These are phyloP conservation scores for Hypolimnas misippus DNA, from an alignment of 2,888 invertebrate species.

Conservation along the genomic window DNA sequence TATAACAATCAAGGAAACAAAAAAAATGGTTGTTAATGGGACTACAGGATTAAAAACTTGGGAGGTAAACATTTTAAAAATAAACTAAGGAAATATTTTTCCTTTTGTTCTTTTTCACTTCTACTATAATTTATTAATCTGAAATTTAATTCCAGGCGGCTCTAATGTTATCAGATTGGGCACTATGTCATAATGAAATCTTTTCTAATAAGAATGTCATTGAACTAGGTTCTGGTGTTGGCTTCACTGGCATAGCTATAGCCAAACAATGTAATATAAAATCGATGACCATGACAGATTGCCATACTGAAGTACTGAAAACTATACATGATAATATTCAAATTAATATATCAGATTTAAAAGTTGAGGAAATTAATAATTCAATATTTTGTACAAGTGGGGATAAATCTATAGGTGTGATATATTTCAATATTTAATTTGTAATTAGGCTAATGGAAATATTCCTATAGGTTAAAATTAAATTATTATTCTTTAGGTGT, in stretches of 20 bases:
- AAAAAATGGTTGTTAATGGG: slow-evolving; percentile 88
- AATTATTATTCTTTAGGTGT: slow-evolving; percentile 55
- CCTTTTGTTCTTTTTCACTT: too few species aligned
- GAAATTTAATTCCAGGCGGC: slow-evolving; percentile 84
- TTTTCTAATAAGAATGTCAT: slow-evolving; percentile 84
- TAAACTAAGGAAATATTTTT: too few species aligned
- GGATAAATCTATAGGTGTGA: slow-evolving; percentile 52
- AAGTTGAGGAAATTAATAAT: slow-evolving; percentile 9
- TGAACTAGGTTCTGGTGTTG: slow-evolving; percentile 91
- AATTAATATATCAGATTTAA: slow-evolving; percentile 78
- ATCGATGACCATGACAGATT: slow-evolving; percentile 87
- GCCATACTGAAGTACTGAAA: slow-evolving; percentile 86
- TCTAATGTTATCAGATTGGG: slow-evolving; percentile 88
- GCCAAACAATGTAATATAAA: slow-evolving; percentile 81
- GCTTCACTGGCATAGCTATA: slow-evolving; percentile 87
- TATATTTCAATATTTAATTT: slow-evolving; percentile 13
- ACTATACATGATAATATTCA: slow-evolving; percentile 85
- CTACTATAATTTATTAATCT: too few species aligned
- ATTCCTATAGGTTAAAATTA: background rate
- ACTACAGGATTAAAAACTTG: slow-evolving; percentile 92
- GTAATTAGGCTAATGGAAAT: background rate
- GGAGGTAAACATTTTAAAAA: slow-evolving; percentile 88
- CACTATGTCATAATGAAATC: slow-evolving; percentile 78
- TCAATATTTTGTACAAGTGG: slow-evolving; percentile 45
- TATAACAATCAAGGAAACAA: slow-evolving; percentile 88